These are phyloP conservation scores for Drosophila lacicola DNA, from an alignment of 2,888 invertebrate species.

Conservation along the genomic window DNA sequence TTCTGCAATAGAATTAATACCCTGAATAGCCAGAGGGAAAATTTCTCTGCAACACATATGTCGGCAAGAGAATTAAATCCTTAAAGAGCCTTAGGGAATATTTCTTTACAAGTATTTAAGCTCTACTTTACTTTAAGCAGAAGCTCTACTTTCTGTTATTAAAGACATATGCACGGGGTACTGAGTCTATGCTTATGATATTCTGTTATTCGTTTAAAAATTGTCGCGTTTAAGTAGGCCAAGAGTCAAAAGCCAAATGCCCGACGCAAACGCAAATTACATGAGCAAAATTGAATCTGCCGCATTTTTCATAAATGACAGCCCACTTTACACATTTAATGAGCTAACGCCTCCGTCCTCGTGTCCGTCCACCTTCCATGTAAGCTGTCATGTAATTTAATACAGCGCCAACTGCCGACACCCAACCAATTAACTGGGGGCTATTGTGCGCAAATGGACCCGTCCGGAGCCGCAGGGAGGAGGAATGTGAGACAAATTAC, in stretches of 20 bases:
- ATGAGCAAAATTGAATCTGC: conserved; percentile 50
- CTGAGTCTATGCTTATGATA: not conserved
- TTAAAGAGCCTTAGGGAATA: no score
- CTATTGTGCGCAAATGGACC: conserved; percentile 53
- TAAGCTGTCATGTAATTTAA: conserved; percentile 79
- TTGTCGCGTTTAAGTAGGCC: not conserved
- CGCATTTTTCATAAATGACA: conserved; percentile 62
- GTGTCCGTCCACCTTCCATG: conserved; percentile 39
- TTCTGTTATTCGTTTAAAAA: not conserved
- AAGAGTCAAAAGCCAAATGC: conserved; percentile 13
- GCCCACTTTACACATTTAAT: conserved; percentile 53
- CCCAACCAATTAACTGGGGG: conserved; percentile 80
- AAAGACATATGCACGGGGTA: not conserved
- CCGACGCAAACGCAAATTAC: conserved; percentile 37
- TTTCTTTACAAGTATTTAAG: not conserved
- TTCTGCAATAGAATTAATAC: no score
- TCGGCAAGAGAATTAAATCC: not conserved
- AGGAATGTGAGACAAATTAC: conserved; percentile 67
- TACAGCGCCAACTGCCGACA: conserved; percentile 51
- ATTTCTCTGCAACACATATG: no score
- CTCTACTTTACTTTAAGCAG: no score
- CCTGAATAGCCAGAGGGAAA: no score
- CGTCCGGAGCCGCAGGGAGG: conserved; percentile 8
- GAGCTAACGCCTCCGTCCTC: conserved; percentile 25
- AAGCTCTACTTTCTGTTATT: not conserved